Conservation (phyloP, 2,113 vertebrate species). For the Aramus guarauna region DNA sequence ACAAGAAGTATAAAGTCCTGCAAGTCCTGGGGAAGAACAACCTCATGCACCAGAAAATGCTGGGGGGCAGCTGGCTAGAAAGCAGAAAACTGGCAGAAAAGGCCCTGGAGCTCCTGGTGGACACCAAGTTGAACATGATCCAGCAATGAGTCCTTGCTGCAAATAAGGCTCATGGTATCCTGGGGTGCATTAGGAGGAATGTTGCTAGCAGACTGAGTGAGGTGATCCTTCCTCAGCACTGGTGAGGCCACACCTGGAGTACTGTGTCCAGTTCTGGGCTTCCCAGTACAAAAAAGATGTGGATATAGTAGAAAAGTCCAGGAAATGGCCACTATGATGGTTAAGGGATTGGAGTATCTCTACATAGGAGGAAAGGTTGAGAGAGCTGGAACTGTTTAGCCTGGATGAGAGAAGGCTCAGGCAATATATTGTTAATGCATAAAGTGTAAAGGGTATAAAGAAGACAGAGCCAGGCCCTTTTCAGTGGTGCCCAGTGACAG, state of each 20-base stretch:
- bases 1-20: background rate
- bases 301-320: background rate
- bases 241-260: background rate
- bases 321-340: background rate
- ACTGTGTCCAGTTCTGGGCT: background rate
- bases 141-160: background rate
- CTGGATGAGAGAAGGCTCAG: too few species aligned
- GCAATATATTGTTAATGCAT: too few species aligned
- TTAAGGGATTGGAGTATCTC: background rate
- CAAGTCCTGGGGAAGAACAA: background rate
- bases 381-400: too few species aligned
- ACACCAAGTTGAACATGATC: background rate
- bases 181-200: background rate
- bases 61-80: background rate
- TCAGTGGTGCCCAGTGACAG: too few species aligned
- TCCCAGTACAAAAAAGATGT: background rate
- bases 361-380: too few species aligned
- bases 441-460: too few species aligned
- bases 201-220: fast-evolving
- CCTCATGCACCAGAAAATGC: background rate
- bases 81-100: background rate
- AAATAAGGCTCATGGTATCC: background rate
- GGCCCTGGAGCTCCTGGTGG: background rate
- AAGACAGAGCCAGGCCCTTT: too few species aligned
- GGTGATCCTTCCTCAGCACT: background rate